Evolutionary conservation across 2,888 invertebrate genomes (phyloP), one percentile per base, ranked within the genome.

Genomic region (Rhamnusium bicolor): DNA sequence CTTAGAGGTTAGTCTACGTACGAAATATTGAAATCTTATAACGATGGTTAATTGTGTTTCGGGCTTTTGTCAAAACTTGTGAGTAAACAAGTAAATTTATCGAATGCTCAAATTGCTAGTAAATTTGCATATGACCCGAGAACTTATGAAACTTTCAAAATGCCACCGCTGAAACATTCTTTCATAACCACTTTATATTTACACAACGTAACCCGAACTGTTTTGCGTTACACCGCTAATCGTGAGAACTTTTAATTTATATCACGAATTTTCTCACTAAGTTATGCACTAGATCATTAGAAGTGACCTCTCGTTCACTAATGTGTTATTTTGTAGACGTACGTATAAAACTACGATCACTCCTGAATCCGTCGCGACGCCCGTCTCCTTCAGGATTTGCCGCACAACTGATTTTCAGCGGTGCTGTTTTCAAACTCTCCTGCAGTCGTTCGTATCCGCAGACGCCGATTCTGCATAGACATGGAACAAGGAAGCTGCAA

Each of bases 381-480:
- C 72, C 65, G 69, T 32, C 60, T 58, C 68, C 24, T 61, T 54
- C 71, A 65, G 60, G 61, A 70, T 70, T 60, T 71, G 72, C 77
- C 78, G 81, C 79, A 81, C 79, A 76, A 81, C 81, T 81, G 74
- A 76, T 69, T 74, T 72, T 74, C 75, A 76, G 74, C 69, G 47
- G 72, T 73, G 40, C 72, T 63, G 71, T 24, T 24, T 61, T 60
- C 73, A 70, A 74, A 71, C 69, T 76, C 78, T 79, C 75, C 79
- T 67, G 78, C 79, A 77, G 74, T 80, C 27, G 51, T 69, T 74
- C 46, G 60, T 69, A 75, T 75, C 77, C 75, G 76, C 79, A 69
- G 69, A 53, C 65, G 58, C 73, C 69, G 74, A 71, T 71, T 72
- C 72, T 74, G 72, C 58, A 61, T 69, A 71, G 51, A 73, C 72